Evolutionary conservation across 2,113 vertebrate genomes (phyloP).

Genomic region (Tricholaema leucomelas): DNA sequence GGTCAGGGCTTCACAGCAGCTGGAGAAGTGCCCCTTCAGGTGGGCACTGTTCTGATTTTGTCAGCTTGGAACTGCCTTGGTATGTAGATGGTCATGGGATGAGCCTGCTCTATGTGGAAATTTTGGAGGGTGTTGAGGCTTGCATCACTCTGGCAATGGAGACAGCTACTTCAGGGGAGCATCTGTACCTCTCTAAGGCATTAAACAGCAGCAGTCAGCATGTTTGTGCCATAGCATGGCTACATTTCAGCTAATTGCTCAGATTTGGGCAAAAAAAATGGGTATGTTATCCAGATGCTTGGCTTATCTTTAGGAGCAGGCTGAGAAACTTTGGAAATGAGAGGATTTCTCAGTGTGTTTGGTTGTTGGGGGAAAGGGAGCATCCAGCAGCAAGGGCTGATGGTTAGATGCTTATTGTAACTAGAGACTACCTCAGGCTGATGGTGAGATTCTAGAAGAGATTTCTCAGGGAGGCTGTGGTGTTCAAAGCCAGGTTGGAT

Average conservation of each 20-base stretch:
- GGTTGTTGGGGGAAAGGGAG: neutral
- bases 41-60: neutral
- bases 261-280: neutral
- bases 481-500: too few relatives aligned
- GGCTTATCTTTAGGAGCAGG: neutral
- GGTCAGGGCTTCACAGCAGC: neutral
- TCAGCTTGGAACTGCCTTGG: neutral
- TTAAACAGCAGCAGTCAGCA: too few relatives aligned
- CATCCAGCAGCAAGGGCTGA: neutral
- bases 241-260: neutral
- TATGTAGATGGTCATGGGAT: neutral
- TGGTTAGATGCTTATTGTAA: neutral
- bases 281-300: neutral
- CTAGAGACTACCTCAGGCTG: neutral
- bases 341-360: neutral
- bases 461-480: too few relatives aligned
- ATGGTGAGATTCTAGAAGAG: too few relatives aligned
- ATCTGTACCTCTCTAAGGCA: neutral
- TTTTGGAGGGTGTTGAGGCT: neutral
- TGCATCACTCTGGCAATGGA: neutral
- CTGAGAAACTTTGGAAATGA: neutral
- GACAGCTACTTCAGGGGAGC: neutral
- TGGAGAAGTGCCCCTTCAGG: neutral
- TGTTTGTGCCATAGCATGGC: rapidly evolving
- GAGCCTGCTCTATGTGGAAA: neutral